Percentiles rank a stretch among this genome's conserved stretches.
Conservation (phyloP, 2,113 vertebrate species). For the Columbina picui region DNA sequence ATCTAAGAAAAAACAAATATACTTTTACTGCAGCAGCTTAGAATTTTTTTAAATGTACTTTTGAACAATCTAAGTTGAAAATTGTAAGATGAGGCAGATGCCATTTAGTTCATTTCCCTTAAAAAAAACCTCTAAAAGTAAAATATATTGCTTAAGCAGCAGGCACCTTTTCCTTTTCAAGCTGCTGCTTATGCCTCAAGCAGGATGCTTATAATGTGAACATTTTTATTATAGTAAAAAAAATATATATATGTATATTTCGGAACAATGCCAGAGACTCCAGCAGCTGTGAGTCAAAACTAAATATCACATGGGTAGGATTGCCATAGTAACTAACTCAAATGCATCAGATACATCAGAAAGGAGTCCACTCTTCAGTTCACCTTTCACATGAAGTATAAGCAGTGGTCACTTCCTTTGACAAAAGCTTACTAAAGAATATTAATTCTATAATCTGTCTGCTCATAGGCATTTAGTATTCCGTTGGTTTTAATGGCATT, state of each 20-base stretch:
- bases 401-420: not conserved
- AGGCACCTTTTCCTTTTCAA: conserved; percentile 45
- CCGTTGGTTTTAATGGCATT: not conserved
- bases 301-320: conserved; percentile 56
- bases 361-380: not conserved
- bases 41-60: conserved; percentile 10
- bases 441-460: not conserved
- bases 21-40: conserved; percentile 13
- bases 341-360: not conserved
- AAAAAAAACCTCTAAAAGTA: conserved; percentile 50
- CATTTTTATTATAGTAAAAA: conserved; percentile 58
- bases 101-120: conserved; percentile 48
- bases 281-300: conserved; percentile 67
- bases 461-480: not conserved
- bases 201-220: conserved; percentile 40
- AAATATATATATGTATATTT: conserved; percentile 12
- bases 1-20: conserved; percentile 14
- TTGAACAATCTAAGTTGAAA: conserved; percentile 53
- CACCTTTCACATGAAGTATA: not conserved
- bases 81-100: conserved; percentile 59
- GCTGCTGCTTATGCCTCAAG: conserved; percentile 60
- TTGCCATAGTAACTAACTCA: conserved; percentile 43
- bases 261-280: conserved; percentile 40
- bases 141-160: conserved; percentile 55
- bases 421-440: not conserved